Evolutionary conservation across 2,888 invertebrate genomes (phyloP), one percentile per base, ranked within the genome.

Genomic region (Ectemnius lituratus): DNA sequence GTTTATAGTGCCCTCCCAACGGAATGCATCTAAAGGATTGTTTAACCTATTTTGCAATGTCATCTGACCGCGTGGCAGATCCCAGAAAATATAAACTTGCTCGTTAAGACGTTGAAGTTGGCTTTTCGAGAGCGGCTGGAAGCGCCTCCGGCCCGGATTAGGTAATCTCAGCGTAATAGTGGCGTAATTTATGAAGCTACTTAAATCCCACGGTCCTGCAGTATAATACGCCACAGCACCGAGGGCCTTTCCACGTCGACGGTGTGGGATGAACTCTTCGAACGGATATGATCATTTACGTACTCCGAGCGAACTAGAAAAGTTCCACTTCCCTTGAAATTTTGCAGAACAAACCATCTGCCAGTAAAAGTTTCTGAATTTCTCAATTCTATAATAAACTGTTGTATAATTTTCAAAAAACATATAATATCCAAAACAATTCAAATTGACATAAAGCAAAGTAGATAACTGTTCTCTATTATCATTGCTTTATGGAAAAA

Each of bases 171-270:
- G 62, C 71, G 79, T 76, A 76, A 81, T 79, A 81, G 81, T 81
- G 75, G 64, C 70, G 76, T 81, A 81, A 81, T 81, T 81, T 81
- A 81, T 81, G 81, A 81, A 75, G 71, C 76, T 75, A 81, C 81
- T 81, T 79, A 81, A 79, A 76, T 59, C 79, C 62, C 70, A 75
- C 62, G 70, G 67, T 52, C 47, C 52, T 66, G 65, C 37, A 37
- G 72, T 76, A 78, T 75, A 78, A 80, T 78, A 76, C 80, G 49
- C 56, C 4, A 47, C 59, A 62, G 52, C 73, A 68, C 60, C 62
- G 70, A 76, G 8, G 68, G 46, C 49, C 18, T 16, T 16, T 47
- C 28, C 61, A 23, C 47, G 27, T 11, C 56, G 58, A 16, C 58
- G 45, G 11, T 37, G 59, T 60, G 62, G 69, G 78, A 78, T 80